phyloP scores from a whole-genome alignment of 2,113 vertebrate genomes.

The Semicossyphus pulcher region DNA sequence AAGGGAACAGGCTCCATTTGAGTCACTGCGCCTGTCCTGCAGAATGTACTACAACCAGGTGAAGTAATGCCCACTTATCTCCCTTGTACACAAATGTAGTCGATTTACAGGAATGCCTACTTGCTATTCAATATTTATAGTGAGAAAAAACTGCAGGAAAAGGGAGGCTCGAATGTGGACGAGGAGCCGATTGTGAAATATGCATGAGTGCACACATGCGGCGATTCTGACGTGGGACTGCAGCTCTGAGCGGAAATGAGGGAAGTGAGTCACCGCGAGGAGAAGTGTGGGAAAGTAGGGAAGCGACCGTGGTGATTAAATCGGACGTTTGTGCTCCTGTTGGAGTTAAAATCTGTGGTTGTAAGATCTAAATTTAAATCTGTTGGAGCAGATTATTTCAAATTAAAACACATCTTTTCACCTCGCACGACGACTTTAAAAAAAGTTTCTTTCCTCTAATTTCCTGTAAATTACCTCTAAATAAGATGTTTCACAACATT shows the following conservation, averaged over 20 bases:
- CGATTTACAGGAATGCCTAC: slow-evolving; percentile 62
- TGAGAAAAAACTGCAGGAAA: slow-evolving; percentile 60
- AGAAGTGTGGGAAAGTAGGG: not conserved
- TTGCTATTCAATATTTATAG: slow-evolving; percentile 74
- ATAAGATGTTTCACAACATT: not conserved
- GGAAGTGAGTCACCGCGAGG: slow-evolving; percentile 12
- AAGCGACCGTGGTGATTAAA: slow-evolving; percentile 19
- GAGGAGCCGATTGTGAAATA: slow-evolving; percentile 48
- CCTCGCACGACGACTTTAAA: not conserved
- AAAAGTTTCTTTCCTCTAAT: not conserved
- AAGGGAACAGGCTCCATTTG: slow-evolving; percentile 48
- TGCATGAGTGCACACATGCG: slow-evolving; percentile 62
- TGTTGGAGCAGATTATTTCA: not conserved
- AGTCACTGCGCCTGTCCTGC: slow-evolving; percentile 52
- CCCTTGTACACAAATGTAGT: slow-evolving; percentile 67
- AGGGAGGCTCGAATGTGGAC: slow-evolving; percentile 37
- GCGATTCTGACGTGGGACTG: slow-evolving; percentile 29
- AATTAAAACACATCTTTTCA: not conserved
- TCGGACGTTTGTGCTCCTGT: not conserved
- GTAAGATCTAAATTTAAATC: slow-evolving; percentile 2
- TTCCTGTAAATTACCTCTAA: not conserved
- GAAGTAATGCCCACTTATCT: slow-evolving; percentile 73
- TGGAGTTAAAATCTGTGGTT: not conserved
- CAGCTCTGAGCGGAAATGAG: slow-evolving; percentile 26
- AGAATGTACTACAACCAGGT: slow-evolving; percentile 38